These are phyloP conservation scores for Parotocinclus haroldoi DNA, from an alignment of 2,797 vertebrate genomes.

Conservation along the genomic window DNA sequence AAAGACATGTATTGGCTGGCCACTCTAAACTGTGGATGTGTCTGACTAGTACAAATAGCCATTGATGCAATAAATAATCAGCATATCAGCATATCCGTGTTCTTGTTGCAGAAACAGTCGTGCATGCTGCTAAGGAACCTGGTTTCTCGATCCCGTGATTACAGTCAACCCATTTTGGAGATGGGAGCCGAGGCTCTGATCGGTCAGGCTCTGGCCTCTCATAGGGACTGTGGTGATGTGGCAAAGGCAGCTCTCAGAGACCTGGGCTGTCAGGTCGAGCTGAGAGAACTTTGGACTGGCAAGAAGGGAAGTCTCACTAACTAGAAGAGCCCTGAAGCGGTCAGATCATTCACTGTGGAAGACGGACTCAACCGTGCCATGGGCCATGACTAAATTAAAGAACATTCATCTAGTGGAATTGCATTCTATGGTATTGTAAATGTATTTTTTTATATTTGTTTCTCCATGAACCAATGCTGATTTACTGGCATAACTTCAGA, in stretches of 20 bases:
- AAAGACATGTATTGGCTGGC: no score
- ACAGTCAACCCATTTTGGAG: conserved; percentile 81
- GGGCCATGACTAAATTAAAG: neutral
- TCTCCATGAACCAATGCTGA: no score
- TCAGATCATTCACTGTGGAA: neutral
- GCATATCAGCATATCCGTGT: no score
- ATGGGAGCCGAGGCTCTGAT: conserved; percentile 90
- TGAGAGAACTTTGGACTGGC: conserved; percentile 92
- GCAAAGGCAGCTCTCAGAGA: conserved; percentile 88
- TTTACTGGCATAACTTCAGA: no score
- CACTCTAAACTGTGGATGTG: no score
- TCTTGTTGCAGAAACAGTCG: conserved; percentile 80
- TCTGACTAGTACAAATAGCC: no score
- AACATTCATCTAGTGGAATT: neutral
- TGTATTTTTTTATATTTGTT: no score
- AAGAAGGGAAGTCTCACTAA: conserved; percentile 82
- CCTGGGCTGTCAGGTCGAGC: conserved; percentile 88
- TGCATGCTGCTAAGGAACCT: conserved; percentile 94
- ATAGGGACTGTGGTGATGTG: conserved; percentile 81
- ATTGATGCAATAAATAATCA: no score
- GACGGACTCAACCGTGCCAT: neutral
- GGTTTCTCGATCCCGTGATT: conserved; percentile 75
- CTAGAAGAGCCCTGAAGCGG: conserved; percentile 50
- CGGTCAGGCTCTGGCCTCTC: conserved; percentile 71
- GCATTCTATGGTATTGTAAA: neutral